These are phyloP conservation scores for Spheniscus mendiculus DNA, from an alignment of 2,113 vertebrate species.

Conservation along the genomic window DNA sequence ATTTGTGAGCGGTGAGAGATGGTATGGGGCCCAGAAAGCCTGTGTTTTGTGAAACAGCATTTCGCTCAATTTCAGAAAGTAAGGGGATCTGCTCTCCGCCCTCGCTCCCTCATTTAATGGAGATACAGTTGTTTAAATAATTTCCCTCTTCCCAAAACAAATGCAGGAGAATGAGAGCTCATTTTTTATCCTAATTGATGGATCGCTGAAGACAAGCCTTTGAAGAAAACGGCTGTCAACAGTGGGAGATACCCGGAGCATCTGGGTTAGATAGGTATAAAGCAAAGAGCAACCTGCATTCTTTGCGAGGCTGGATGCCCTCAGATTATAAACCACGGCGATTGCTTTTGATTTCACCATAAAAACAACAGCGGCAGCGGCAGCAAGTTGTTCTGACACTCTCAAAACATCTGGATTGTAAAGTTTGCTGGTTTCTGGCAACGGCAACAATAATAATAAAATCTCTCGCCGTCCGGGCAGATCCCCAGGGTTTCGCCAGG, in stretches of 20 bases:
- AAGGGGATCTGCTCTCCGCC: neutral
- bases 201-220: neutral
- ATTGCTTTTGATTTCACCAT: neutral
- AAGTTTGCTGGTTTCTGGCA: slow-evolving; percentile 15
- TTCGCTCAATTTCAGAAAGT: neutral
- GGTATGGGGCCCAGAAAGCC: neutral
- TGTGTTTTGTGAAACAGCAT: neutral
- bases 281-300: neutral
- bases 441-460: neutral
- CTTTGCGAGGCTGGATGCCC: neutral
- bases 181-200: slow-evolving; percentile 39
- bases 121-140: slow-evolving; percentile 45
- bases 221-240: slow-evolving; percentile 15
- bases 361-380: neutral
- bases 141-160: slow-evolving; percentile 47
- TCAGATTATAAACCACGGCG: neutral
- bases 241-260: slow-evolving; percentile 8
- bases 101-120: neutral
- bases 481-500: neutral
- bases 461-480: neutral
- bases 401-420: slow-evolving; percentile 19
- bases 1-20: neutral
- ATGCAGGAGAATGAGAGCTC: neutral
- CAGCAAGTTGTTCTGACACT: neutral
- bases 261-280: slow-evolving; percentile 4